Evolutionary conservation across 2,888 invertebrate genomes (phyloP), one percentile per base, ranked within the genome.

Genomic region (Nomada ruficornis): DNA sequence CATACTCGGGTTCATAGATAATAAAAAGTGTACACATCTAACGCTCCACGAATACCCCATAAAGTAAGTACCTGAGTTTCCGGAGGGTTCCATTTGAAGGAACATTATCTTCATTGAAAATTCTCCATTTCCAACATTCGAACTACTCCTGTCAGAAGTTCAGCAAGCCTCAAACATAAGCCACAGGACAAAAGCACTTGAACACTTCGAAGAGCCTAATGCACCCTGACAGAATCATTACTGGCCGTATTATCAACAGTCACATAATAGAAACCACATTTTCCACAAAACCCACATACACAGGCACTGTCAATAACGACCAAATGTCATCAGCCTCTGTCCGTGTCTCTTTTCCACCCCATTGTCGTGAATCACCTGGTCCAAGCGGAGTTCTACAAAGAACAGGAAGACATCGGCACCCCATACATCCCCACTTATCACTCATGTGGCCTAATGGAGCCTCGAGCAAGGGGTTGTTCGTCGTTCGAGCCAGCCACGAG

Each of bases 351-450:
- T 71, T 71, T 50, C 60, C 52, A 71, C 70, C 60, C 70, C 15
- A 71, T 71, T 71, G 60, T 29, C 70, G 70, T 71, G 70, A 71
- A 71, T 71, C 70, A 71, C 70, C 70, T 71, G 70, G 70, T 71
- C 70, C 47, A 60, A 62, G 70, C 70, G 36, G 70, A 9, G 60
- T 71, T 13, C 0, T 50, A 71, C 70, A 71, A 71, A 62, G 70
- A 71, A 52, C 70, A 62, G 70, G 70, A 71, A 71, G 70, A 71
- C 70, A 71, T 71, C 70, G 20, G 36, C 36, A 71, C 60, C 60
- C 70, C 52, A 50, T 36, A 50, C 59, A 4, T 23, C 50, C 18
- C 60, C 60, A 71, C 70, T 71, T 71, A 72, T 72, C 71, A 54
- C 54, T n/a, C 42, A 23, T n/a, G 42, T 26, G 54, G 42, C 18